Base-by-base conservation (phyloP, 2,113 vertebrate species). In the Colinus virginianus region DNA sequence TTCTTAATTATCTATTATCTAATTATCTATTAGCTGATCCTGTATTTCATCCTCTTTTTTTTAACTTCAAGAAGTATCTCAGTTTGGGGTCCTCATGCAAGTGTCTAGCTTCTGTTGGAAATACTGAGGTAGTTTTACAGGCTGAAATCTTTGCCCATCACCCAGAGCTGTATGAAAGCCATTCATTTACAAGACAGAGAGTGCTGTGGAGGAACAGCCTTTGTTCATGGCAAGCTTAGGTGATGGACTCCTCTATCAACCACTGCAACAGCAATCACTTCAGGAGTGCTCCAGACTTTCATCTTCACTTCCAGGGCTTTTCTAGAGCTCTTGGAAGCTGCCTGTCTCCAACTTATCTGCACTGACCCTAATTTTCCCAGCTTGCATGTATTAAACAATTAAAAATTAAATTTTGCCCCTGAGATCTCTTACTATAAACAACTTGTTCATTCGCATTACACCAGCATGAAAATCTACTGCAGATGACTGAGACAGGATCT, bases 1-100 rank as follows among this genome's bases (percentile, higher is more conserved):
- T 96, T 90, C 61, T 95, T 95, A 93, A 95, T 96, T 94, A 93
- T 90, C 96, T 95, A 71, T 96, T 91, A 85, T 90, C 91, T 91
- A 85, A 94, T 96, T 90, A 94, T 93, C 90, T 91, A 43, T 86
- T 88, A 80, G 46, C 48, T 96, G 71, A 91, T 96, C 93, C 91
- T 94, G 85, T 94, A 51, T 96, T 93, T 85, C 86, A 84, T 84
- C 68, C 82, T 91, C 71, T 78, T 90, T 83, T 90, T 91, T 83
- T 91, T 72, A 94, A 90, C 82, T 90, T 82, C 67, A 88, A 56
- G 78, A 86, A 77, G 55, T 59, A 19, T 78, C 51, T 84, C 53
- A 2, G 66, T 40, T 90, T 93, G 86, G 66, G 56, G 86, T 78
- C 66, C 56, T 46, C 17, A 3, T 53, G 32, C 23, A 46, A 42